Conservation (phyloP, 2,888 invertebrate species). For the Erebia ligea region DNA sequence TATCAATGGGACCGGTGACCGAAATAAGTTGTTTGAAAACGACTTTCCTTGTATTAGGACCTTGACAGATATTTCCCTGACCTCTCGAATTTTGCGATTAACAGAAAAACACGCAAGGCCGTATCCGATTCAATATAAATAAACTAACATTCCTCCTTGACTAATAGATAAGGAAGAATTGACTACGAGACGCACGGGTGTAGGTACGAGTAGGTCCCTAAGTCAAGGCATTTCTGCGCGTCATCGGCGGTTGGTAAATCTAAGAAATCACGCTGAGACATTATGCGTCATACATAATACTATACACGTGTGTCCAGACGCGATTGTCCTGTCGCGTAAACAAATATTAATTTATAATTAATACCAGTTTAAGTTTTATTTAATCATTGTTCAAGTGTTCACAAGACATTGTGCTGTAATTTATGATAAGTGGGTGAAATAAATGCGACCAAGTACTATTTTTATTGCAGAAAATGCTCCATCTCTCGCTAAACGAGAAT, state of each 20-base stretch:
- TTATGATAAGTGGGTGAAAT: too few species aligned
- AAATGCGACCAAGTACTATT: too few species aligned
- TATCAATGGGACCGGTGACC: background rate
- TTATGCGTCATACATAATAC: conserved; percentile 18
- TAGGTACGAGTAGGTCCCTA: background rate
- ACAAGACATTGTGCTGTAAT: too few species aligned
- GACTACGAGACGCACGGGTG: background rate
- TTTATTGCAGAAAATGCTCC: too few species aligned
- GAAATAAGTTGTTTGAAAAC: background rate
- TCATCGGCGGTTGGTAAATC: conserved; percentile 15
- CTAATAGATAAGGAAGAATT: background rate
- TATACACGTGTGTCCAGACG: background rate
- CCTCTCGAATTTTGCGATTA: background rate
- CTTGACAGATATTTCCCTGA: conserved; percentile 17
- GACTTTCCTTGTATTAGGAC: conserved; percentile 9
- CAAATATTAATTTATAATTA: conserved; percentile 2
- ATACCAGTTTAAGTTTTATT: too few species aligned
- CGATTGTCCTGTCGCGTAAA: conserved; percentile 7
- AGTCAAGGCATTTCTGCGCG: conserved; percentile 23
- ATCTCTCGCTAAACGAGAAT: too few species aligned
- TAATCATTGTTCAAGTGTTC: too few species aligned
- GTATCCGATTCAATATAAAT: conserved; percentile 10
- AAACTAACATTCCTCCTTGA: background rate
- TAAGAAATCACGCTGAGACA: conserved; percentile 19
- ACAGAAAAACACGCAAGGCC: conserved; percentile 11